phyloP scores from a whole-genome alignment of 2,888 invertebrate genomes.

The Yponomeuta cagnagella region DNA sequence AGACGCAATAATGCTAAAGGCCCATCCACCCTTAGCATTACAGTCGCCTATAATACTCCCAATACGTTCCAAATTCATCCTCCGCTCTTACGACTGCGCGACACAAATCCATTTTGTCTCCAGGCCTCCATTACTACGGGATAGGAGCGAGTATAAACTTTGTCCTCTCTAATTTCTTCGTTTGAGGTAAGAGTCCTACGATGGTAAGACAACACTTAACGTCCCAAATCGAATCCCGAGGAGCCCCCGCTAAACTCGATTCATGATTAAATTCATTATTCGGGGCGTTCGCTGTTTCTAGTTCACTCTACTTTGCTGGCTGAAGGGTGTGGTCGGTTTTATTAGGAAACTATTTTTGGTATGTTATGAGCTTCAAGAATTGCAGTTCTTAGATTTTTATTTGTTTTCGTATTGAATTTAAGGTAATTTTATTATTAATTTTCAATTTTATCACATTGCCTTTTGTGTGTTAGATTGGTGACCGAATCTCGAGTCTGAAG shows the following conservation, averaged over 20 bases:
- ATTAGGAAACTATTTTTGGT: background rate
- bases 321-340: background rate
- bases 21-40: background rate
- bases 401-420: no score
- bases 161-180: slow-evolving; percentile 22
- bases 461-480: no score
- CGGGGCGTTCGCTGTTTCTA: slow-evolving; percentile 16
- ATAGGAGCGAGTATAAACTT: slow-evolving; percentile 19
- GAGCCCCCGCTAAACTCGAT: slow-evolving; percentile 11
- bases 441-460: no score
- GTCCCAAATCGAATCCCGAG: slow-evolving; percentile 14
- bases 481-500: no score
- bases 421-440: no score
- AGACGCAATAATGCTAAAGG: background rate
- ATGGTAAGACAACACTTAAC: slow-evolving; percentile 15
- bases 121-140: slow-evolving; percentile 4
- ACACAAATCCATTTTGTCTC: slow-evolving; percentile 6
- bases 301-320: background rate
- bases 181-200: slow-evolving; percentile 17
- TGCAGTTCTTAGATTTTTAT: no score
- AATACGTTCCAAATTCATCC: slow-evolving; percentile 2
- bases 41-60: background rate
- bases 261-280: slow-evolving; percentile 21
- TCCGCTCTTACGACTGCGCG: background rate
- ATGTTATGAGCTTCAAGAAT: no score